Evolutionary conservation across 2,888 invertebrate genomes (phyloP).

Genomic region (Congeria kusceri): DNA sequence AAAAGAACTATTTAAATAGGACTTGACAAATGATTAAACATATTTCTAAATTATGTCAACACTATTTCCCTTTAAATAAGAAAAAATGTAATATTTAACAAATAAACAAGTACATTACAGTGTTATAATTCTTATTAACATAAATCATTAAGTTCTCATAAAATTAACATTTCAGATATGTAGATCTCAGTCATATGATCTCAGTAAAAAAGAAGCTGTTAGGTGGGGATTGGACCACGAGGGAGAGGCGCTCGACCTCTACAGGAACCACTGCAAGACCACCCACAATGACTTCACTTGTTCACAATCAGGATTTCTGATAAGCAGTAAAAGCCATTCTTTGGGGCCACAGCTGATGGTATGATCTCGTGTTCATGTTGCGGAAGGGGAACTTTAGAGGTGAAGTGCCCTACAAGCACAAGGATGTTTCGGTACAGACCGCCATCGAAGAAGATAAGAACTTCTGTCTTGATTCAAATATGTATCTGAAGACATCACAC

Average conservation of each 20-base stretch:
- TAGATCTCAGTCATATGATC: too few relatives aligned
- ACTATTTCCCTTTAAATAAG: too few relatives aligned
- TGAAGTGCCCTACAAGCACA: constrained; percentile 53
- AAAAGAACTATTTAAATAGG: too few relatives aligned
- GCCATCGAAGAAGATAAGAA: constrained; percentile 19
- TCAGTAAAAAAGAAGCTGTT: constrained; percentile 17
- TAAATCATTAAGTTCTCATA: too few relatives aligned
- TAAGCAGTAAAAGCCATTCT: constrained; percentile 13
- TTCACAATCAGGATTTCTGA: constrained; percentile 6
- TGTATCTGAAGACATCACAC: constrained; percentile 18
- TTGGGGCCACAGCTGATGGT: constrained; percentile 51
- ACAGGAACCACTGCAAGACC: not conserved
- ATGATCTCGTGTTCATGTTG: constrained; percentile 38
- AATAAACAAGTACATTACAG: too few relatives aligned
- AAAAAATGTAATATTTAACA: too few relatives aligned
- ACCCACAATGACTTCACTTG: not conserved
- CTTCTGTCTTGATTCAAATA: constrained; percentile 14
- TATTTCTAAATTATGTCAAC: too few relatives aligned
- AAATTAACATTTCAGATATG: too few relatives aligned
- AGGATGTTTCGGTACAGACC: constrained; percentile 1
- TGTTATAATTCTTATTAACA: too few relatives aligned
- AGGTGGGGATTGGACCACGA: constrained; percentile 27
- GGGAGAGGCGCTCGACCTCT: not conserved
- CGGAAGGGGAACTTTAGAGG: constrained; percentile 39
- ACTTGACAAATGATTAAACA: too few relatives aligned